phyloP scores from a whole-genome alignment of 2,888 invertebrate species.

The Drosophila imparisetae region DNA sequence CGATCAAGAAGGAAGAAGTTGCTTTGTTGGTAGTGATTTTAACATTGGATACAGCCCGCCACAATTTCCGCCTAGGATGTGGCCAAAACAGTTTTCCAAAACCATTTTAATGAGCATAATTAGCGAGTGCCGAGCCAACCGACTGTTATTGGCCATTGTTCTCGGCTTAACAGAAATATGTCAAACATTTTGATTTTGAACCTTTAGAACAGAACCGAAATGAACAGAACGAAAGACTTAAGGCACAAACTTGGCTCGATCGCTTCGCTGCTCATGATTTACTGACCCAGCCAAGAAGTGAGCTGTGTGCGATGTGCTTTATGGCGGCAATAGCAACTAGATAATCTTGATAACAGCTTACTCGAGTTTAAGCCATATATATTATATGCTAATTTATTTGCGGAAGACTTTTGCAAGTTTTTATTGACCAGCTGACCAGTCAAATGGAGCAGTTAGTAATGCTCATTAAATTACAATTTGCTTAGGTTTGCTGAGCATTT shows the following conservation, averaged over 20 bases:
- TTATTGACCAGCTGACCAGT: constrained; percentile 64
- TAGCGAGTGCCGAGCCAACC: constrained; percentile 55
- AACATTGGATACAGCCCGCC: constrained; percentile 31
- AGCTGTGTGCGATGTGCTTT: constrained; percentile 23
- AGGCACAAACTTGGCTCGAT: constrained; percentile 52
- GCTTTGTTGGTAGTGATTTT: constrained; percentile 6
- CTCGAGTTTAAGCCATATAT: constrained; percentile 15
- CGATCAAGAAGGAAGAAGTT: constrained; percentile 51
- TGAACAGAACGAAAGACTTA: constrained; percentile 56
- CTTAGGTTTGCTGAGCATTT: constrained; percentile 11
- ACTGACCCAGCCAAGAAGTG: constrained; percentile 44
- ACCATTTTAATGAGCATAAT: constrained; percentile 78
- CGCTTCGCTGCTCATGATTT: constrained; percentile 70
- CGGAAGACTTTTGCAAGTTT: constrained; percentile 44
- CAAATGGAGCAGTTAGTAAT: constrained; percentile 48
- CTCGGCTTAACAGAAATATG: constrained; percentile 59
- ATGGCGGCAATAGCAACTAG: constrained; percentile 48
- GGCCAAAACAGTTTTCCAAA: constrained; percentile 54
- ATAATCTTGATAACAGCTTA: constrained; percentile 48
- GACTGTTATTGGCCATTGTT: constrained; percentile 79
- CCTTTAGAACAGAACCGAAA: constrained; percentile 20
- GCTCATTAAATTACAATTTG: constrained; percentile 14
- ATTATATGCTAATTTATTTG: constrained; percentile 59
- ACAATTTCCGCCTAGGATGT: constrained; percentile 82
- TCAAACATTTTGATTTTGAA: constrained; percentile 58